Evolutionary conservation across 2,797 vertebrate species (phyloP).

Genomic region (Xyrichtys novacula): DNA sequence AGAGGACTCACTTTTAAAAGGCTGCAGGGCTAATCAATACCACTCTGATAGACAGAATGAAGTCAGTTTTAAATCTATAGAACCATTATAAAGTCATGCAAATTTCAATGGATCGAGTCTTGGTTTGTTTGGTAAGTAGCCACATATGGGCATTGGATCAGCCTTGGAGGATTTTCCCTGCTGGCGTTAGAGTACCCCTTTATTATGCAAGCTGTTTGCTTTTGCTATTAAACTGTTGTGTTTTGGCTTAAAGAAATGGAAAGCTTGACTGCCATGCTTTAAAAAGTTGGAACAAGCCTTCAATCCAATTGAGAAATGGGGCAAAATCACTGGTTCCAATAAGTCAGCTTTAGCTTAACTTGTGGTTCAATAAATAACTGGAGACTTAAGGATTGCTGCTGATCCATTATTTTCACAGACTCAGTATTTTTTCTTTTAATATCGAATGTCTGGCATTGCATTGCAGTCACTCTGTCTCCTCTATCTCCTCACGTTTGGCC

Average conservation of each 20-base stretch:
- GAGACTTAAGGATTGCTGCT: not conserved
- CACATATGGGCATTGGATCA: too few species aligned
- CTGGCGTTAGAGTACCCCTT: too few species aligned
- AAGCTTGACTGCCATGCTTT: not conserved
- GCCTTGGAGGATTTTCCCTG: too few species aligned
- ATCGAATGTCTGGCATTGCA: not conserved
- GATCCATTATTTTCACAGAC: not conserved
- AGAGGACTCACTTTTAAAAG: not conserved
- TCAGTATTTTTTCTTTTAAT: not conserved
- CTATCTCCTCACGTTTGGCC: not conserved
- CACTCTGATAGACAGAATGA: too few species aligned
- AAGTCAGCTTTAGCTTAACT: conserved; percentile 3
- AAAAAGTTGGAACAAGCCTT: not conserved
- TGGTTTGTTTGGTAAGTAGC: too few species aligned
- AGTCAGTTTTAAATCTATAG: too few species aligned
- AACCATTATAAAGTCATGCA: too few species aligned
- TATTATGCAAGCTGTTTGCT: too few species aligned
- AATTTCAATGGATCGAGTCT: too few species aligned
- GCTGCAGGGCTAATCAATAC: not conserved
- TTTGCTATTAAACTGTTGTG: too few species aligned
- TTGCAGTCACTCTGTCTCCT: not conserved
- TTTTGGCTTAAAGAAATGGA: not conserved
- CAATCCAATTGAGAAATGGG: not conserved
- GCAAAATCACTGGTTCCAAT: not conserved
- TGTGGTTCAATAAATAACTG: not conserved